Base-by-base conservation (phyloP, 2,797 vertebrate genomes). In the Odontamblyopus lacepedii region DNA sequence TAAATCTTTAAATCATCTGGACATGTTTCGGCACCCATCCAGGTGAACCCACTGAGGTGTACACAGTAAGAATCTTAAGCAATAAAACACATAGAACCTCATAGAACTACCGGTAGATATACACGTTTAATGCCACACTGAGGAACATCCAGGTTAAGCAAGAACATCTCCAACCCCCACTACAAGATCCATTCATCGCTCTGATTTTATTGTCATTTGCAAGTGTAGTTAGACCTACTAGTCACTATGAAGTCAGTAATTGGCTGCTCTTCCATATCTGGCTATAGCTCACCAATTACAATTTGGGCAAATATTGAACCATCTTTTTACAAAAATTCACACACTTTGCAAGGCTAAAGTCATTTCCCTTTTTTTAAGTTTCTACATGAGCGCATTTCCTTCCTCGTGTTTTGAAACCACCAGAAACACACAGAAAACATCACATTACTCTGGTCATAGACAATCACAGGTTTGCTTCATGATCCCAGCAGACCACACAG, bases 341-440 rank as follows among this genome's bases (percentile, higher is more conserved):
- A 51, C 70, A 71, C 63, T 66, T 44, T 4, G 50, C 11, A 44
- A 4, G 32, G 78, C 68, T 70, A 26, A 32, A 30, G 32, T 62
- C 26, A 72, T 70, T 92, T 91, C 87, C 79, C 71, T 82, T 90
- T 89, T 91, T 70, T 83, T 50, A 78, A 72, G 63, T 89, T 91
- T 86, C 67, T 75, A 84, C 78, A 89, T 79, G 79, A 60, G 63
- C 69, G 65, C 1, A 71, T 75, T 90, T 90, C 89, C 90, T 90
- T 80, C 86, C 74, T 77, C 74, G 7, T 73, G 44, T 70, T 73
- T 72, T 53, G 56, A 65, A 71, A 77, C 67, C 29, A 48, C 51
- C 63, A 27, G 41, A 65, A 65, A 48, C 0, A 4, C 3, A 5
- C n/a, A 48, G 38, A 13, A 38, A 15, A 44, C 48, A 51, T 51